Evolutionary conservation across 1,140 invertebrate species (phyloP).

Genomic region (Hycleus cichorii): DNA sequence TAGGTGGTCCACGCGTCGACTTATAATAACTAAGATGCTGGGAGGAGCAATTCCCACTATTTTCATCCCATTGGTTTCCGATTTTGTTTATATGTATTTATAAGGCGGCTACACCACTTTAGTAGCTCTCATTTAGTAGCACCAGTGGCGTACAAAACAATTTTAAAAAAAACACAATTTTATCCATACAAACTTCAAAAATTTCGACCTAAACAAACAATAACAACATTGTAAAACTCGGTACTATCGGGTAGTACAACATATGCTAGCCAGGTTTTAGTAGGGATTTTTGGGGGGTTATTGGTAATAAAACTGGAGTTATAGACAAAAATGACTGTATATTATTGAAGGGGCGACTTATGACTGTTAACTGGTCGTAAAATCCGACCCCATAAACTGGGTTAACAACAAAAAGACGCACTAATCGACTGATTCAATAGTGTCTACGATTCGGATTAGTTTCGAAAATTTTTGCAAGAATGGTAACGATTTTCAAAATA

Average conservation of each 20-base stretch:
- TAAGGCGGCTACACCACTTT: slow-evolving; percentile 14
- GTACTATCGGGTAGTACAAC: no score
- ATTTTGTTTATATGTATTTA: slow-evolving; percentile 12
- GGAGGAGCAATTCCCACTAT: slow-evolving; percentile 23
- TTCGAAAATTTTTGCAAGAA: no score
- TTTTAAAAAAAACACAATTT: no score
- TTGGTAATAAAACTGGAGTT: slow-evolving; percentile 9
- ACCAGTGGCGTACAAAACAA: no score
- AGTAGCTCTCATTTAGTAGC: no score
- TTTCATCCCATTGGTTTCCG: slow-evolving; percentile 27
- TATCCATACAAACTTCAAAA: no score
- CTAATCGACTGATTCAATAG: no score
- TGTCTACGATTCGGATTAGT: no score
- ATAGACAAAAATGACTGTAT: slow-evolving; percentile 8
- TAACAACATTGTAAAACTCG: no score
- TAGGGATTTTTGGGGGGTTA: background rate
- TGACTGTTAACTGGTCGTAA: slow-evolving; percentile 26
- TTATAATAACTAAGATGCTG: slow-evolving; percentile 11
- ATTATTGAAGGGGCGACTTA: slow-evolving; percentile 10
- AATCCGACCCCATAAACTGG: slow-evolving; percentile 11
- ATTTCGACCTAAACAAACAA: no score
- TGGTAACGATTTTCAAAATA: background rate
- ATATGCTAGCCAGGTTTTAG: no score
- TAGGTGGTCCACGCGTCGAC: slow-evolving; percentile 14
- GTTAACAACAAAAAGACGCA: no score